A percentile compares a stretch with the other conserved stretches of the same genome.
phyloP scores from a whole-genome alignment of 2,888 invertebrate genomes.

The Watsonalla binaria region DNA sequence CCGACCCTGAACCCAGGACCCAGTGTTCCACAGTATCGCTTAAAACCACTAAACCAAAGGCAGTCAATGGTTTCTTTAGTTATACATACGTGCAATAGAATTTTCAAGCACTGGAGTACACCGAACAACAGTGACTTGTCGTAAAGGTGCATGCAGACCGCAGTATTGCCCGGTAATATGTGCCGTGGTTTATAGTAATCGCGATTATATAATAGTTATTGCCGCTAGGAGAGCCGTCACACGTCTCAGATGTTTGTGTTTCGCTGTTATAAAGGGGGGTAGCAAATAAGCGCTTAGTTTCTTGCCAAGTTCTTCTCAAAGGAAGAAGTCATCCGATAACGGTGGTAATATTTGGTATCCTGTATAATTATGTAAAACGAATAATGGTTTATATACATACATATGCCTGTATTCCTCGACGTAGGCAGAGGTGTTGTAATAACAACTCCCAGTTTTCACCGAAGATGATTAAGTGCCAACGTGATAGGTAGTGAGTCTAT shows the following conservation, averaged over 20 bases:
- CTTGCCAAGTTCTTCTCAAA: neutral
- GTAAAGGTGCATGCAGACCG: slow-evolving; percentile 16
- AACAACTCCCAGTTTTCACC: too few species aligned
- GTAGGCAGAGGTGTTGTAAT: too few species aligned
- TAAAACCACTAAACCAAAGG: neutral
- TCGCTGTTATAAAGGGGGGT: slow-evolving; percentile 5
- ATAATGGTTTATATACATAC: too few species aligned
- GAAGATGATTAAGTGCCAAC: too few species aligned
- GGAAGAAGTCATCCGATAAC: too few species aligned
- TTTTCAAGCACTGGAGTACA: too few species aligned
- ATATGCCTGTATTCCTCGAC: too few species aligned
- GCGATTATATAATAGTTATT: slow-evolving; percentile 19
- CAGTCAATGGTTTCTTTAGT: neutral
- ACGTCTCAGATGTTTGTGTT: slow-evolving; percentile 8
- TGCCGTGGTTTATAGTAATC: slow-evolving; percentile 25
- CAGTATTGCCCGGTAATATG: slow-evolving; percentile 7
- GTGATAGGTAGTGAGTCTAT: too few species aligned
- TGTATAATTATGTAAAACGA: too few species aligned
- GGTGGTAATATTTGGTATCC: too few species aligned
- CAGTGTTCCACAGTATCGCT: too few species aligned
- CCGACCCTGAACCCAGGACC: too few species aligned
- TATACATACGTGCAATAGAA: neutral
- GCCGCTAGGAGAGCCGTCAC: slow-evolving; percentile 17
- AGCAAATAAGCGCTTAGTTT: neutral
- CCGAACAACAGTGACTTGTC: slow-evolving; percentile 1